These are phyloP conservation scores for Melopsittacus undulatus DNA, from an alignment of 2,797 vertebrate species.

Conservation along the genomic window DNA sequence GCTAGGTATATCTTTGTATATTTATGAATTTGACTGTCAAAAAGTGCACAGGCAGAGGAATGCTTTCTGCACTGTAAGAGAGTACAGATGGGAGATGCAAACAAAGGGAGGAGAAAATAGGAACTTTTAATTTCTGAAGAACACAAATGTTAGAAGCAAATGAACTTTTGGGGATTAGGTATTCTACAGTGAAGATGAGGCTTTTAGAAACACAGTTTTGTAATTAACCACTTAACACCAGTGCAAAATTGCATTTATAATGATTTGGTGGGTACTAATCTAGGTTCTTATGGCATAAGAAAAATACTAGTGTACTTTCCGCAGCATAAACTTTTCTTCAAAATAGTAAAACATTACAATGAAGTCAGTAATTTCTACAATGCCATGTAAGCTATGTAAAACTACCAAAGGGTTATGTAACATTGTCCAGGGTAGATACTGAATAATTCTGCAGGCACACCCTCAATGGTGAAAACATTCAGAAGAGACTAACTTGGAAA, in stretches of 20 bases:
- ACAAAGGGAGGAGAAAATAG: neutral
- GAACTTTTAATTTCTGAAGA: neutral
- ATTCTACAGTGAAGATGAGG: neutral
- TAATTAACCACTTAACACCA: neutral
- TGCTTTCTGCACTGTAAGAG: neutral
- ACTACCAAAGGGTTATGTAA: neutral
- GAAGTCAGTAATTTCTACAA: neutral
- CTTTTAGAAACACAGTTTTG: neutral
- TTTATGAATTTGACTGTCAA: neutral
- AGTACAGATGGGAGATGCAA: neutral
- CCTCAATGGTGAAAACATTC: neutral
- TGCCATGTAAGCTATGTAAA: neutral
- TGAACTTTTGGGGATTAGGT: neutral
- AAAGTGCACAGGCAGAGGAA: neutral
- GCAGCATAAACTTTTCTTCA: neutral
- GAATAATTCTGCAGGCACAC: neutral
- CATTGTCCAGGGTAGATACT: neutral
- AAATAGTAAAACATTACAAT: neutral
- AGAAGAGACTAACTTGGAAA: neutral
- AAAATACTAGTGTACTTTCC: neutral
- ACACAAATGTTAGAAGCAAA: neutral
- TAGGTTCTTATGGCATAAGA: neutral
- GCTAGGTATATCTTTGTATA: neutral
- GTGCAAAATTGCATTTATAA: neutral
- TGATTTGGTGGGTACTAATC: neutral